phyloP scores from a whole-genome alignment of 2,888 invertebrate species.

The Allophyes oxyacanthae region DNA sequence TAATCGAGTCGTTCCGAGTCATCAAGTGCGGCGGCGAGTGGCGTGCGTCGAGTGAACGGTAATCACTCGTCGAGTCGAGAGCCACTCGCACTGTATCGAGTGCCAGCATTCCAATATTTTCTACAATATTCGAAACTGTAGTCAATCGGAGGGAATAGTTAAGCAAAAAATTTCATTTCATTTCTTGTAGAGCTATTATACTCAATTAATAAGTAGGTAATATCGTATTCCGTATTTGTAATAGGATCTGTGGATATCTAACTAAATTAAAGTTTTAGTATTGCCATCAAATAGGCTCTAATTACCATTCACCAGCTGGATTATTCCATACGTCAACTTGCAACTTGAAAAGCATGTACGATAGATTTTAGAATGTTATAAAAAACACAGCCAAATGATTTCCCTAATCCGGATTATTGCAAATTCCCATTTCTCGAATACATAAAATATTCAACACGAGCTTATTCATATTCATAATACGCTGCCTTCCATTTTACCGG shows the following conservation, averaged over 20 bases:
- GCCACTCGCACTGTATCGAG: conserved; percentile 52
- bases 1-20: conserved; percentile 42
- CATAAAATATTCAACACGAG: conserved; percentile 38
- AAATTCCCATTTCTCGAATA: conserved; percentile 16
- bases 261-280: too few relatives aligned
- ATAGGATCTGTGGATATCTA: too few relatives aligned
- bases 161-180: background rate
- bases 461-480: conserved; percentile 23
- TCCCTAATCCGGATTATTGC: background rate
- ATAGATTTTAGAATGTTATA: too few relatives aligned
- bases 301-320: too few relatives aligned
- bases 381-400: too few relatives aligned
- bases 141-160: conserved; percentile 19
- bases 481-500: conserved; percentile 32
- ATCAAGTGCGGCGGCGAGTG: conserved; percentile 48
- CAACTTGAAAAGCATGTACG: too few relatives aligned
- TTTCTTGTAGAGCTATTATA: too few relatives aligned
- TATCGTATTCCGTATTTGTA: too few relatives aligned
- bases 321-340: too few relatives aligned
- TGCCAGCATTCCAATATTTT: conserved; percentile 44
- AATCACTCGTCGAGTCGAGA: conserved; percentile 56
- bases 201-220: too few relatives aligned
- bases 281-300: too few relatives aligned
- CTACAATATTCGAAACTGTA: conserved; percentile 12
- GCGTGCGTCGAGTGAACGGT: conserved; percentile 60